phyloP scores from a whole-genome alignment of 2,797 vertebrate species.

The Pseudochirops cupreus region DNA sequence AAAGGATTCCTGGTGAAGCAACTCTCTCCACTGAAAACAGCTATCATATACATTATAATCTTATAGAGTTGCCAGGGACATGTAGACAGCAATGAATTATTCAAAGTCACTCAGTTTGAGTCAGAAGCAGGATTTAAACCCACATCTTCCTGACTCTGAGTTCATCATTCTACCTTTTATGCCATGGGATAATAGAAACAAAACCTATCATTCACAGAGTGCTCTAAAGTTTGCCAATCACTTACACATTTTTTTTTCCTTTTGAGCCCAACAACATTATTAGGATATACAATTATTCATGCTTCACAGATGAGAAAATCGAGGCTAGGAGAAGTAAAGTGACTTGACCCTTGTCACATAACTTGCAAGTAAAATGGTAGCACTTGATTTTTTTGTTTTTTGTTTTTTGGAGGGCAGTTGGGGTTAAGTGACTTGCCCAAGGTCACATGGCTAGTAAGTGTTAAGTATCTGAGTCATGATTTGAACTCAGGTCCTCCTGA shows the following conservation, averaged over 20 bases:
- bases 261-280: neutral
- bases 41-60: neutral
- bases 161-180: neutral
- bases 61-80: neutral
- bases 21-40: neutral
- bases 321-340: neutral
- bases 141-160: neutral
- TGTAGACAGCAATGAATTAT: neutral
- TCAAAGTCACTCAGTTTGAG: neutral
- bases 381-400: neutral
- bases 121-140: neutral
- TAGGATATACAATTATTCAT: neutral
- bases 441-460: no score
- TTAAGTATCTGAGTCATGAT: no score
- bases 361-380: neutral
- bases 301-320: neutral
- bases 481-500: no score
- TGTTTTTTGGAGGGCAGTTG: no score
- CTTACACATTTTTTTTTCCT: neutral
- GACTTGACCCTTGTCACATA: neutral
- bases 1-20: neutral
- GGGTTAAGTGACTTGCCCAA: no score
- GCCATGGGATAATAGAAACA: neutral
- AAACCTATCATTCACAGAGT: neutral
- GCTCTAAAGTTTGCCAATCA: neutral